phyloP scores from a whole-genome alignment of 2,113 vertebrate genomes.

The Zosterops japonicus region DNA sequence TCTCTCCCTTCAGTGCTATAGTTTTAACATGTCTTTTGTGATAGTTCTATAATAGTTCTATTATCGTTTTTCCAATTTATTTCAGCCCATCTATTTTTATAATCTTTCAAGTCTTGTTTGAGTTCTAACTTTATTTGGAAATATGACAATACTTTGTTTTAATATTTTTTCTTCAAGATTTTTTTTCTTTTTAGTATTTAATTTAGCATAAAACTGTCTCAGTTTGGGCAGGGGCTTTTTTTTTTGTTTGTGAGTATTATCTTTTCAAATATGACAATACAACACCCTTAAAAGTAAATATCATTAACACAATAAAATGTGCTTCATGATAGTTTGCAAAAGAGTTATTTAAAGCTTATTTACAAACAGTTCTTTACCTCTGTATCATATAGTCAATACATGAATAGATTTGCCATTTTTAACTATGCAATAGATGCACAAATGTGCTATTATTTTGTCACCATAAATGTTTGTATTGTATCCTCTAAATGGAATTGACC shows the following conservation, averaged over 20 bases:
- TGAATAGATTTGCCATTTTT: background rate
- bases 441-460: background rate
- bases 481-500: background rate
- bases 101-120: background rate
- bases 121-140: background rate
- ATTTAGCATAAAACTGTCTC: background rate
- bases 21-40: background rate
- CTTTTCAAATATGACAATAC: background rate
- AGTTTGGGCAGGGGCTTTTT: accelerated
- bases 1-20: background rate
- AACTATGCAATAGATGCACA: background rate
- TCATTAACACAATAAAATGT: background rate
- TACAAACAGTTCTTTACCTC: background rate
- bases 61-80: background rate
- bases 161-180: background rate
- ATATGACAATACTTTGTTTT: background rate
- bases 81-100: background rate
- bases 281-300: background rate
- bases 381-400: background rate
- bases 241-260: accelerated
- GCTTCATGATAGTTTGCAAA: background rate
- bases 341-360: background rate
- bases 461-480: background rate
- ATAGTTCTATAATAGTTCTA: background rate
- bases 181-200: background rate